A percentile compares a stretch with the other conserved stretches of the same genome.
These are phyloP conservation scores for Drosophila carrolli DNA, from an alignment of 1,140 invertebrate species.

Conservation along the genomic window DNA sequence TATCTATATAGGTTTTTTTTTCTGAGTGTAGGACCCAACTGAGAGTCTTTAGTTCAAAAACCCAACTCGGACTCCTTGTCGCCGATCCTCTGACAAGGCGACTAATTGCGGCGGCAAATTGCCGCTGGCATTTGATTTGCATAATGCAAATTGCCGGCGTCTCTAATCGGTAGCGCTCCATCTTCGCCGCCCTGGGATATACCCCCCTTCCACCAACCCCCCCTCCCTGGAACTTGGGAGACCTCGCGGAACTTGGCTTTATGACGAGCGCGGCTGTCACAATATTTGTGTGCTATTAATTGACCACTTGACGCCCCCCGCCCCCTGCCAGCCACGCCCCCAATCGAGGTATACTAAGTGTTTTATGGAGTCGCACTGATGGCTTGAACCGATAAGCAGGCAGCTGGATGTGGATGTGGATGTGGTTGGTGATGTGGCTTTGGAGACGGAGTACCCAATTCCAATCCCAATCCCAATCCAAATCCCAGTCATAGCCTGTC, in stretches of 20 bases:
- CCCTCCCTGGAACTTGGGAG: not conserved
- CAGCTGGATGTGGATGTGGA: conserved; percentile 1
- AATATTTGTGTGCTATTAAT: conserved; percentile 81
- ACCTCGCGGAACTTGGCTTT: conserved; percentile 29
- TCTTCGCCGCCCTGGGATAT: conserved; percentile 21
- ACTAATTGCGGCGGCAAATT: conserved; percentile 78
- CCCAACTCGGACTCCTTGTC: conserved; percentile 26
- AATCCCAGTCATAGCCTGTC: conserved; percentile 56
- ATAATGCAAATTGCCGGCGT: conserved; percentile 69
- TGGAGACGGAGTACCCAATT: conserved; percentile 1
- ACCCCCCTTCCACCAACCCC: not conserved
- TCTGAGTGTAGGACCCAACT: not conserved
- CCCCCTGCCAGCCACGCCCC: conserved; percentile 13
- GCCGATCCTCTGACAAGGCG: conserved; percentile 68
- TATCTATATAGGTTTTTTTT: not conserved
- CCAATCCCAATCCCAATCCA: conserved; percentile 1
- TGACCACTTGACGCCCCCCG: conserved; percentile 73
- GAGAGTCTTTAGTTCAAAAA: not conserved
- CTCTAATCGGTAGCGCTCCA: conserved; percentile 57
- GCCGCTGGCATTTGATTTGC: conserved; percentile 73
- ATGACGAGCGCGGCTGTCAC: conserved; percentile 73
- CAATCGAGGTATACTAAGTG: conserved; percentile 55
- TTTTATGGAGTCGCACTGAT: conserved; percentile 79
- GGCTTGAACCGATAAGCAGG: conserved; percentile 64
- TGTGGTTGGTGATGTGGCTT: not conserved